Base-by-base conservation (phyloP, 2,888 invertebrate species). In the Ennomos fuscantarius region DNA sequence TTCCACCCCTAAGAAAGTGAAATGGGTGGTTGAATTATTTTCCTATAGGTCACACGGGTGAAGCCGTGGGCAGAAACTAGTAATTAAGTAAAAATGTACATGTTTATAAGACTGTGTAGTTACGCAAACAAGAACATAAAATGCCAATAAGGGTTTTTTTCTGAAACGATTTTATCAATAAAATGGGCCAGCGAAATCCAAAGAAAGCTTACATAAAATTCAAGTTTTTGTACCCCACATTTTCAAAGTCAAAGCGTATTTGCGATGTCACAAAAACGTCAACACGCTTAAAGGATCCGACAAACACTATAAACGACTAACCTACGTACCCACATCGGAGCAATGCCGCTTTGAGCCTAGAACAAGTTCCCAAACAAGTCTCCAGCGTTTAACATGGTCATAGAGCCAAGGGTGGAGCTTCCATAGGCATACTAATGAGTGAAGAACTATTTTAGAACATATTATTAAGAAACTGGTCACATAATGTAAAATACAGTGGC, bases 381-480 rank as follows among this genome's bases (percentile, higher is more conserved):
- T 65, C 79, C 81, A 75, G 63, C 60, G 67, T 81, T 77, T 76
- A 76, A 84, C 81, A 84, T 86, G 84, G 78, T 74, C 79, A 84
- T 83, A 82, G 81, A 76, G 74, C 74, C 72, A 64, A 63, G 77
- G 75, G 80, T 75, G 66, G 65, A 74, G 73, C 67, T 69, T 72
- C 76, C 76, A 78, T 77, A 65, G 56, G 90, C 84, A 89, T 89
- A 89, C 82, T 85, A 89, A 91, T 89, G 84, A 86, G 79, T 68
- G 57, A 68, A 72, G 65, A 76, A 82, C 86, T 84, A 87, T 87
- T 87, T 85, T 84, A 87, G 83, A 86, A 78, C 80, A 78, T 80
- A 80, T 79, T 76, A 85, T 87, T 85, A 84, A 86, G 74, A 89
- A 87, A 87, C 89, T 80, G 84, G 86, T 88, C 88, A 89, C 87